Percentiles rank a stretch among this genome's conserved stretches.
Evolutionary conservation across 92 coral and sea anemone genomes (phyloP).

Genomic region (Siderastrea siderea): DNA sequence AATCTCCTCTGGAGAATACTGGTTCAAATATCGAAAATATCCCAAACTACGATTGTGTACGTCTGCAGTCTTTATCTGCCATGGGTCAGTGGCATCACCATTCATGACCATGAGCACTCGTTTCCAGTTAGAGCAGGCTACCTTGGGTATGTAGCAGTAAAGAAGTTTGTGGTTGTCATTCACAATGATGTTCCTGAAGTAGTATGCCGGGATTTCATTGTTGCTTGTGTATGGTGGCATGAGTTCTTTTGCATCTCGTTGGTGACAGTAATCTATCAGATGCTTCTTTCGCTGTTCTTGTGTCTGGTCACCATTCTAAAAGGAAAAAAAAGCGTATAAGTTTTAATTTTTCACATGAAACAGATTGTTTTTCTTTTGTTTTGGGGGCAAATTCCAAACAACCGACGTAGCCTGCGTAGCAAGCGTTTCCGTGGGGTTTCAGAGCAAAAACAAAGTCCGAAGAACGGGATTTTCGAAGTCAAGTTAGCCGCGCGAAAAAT

Average conservation of each 20-base stretch:
- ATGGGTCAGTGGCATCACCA: constrained; percentile 93
- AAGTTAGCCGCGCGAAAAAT: too few relatives aligned
- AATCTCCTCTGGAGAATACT: constrained; percentile 91
- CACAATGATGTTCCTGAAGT: constrained; percentile 89
- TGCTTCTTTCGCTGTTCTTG: constrained; percentile 80
- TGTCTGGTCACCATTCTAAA: constrained; percentile 49
- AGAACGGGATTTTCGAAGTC: too few relatives aligned
- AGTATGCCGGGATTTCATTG: constrained; percentile 74
- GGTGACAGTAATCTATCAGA: constrained; percentile 78
- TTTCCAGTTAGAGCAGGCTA: constrained; percentile 98
- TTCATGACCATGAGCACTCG: constrained; percentile 96
- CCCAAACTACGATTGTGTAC: constrained; percentile 92
- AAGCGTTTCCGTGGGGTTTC: too few relatives aligned
- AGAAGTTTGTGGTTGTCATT: constrained; percentile 86
- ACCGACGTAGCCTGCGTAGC: too few relatives aligned
- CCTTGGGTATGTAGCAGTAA: constrained; percentile 94
- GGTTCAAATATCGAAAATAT: constrained; percentile 90
- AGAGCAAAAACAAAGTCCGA: too few relatives aligned
- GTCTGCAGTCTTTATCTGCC: constrained; percentile 86
- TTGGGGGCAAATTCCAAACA: too few relatives aligned
- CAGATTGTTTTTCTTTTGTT: too few relatives aligned
- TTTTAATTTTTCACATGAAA: too few relatives aligned
- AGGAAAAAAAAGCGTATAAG: background rate
- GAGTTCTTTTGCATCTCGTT: constrained; percentile 78
- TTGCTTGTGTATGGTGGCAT: constrained; percentile 82